phyloP scores from a whole-genome alignment of 2,888 invertebrate species.

The Habrosyne pyritoides region DNA sequence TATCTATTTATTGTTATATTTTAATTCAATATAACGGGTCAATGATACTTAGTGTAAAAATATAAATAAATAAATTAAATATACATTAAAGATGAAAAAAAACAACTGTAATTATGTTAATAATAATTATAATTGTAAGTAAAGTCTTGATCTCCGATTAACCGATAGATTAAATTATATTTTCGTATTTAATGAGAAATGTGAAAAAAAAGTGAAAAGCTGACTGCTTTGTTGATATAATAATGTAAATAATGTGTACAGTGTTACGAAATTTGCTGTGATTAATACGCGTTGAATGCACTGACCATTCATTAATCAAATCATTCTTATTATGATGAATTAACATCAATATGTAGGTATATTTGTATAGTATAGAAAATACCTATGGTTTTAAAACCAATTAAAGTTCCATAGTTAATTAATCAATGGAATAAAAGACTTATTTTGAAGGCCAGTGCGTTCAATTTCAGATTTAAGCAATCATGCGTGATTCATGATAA shows the following conservation, averaged over 20 bases:
- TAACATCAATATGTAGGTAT: background rate
- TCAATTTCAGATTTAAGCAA: conserved; percentile 23
- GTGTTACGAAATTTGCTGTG: conserved; percentile 69
- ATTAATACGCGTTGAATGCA: conserved; percentile 42
- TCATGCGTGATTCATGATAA: conserved; percentile 17
- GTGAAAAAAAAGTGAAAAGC: conserved; percentile 42
- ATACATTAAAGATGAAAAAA: conserved; percentile 23
- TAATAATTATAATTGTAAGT: conserved; percentile 45
- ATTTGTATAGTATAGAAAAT: background rate
- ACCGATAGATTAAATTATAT: conserved; percentile 75
- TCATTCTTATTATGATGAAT: background rate
- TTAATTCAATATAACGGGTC: conserved; percentile 50
- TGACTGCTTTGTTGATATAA: conserved; percentile 62
- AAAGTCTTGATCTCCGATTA: conserved; percentile 72
- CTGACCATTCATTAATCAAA: conserved; percentile 31
- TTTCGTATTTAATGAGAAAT: conserved; percentile 64
- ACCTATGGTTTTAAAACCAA: background rate
- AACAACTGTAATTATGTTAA: conserved; percentile 44
- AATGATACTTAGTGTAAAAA: conserved; percentile 54
- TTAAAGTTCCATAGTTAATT: background rate
- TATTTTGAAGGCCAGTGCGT: conserved; percentile 28
- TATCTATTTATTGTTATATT: conserved; percentile 35
- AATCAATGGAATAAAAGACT: background rate
- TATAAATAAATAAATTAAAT: conserved; percentile 16
- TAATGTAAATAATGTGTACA: conserved; percentile 69